These are phyloP conservation scores for Graphium colonna DNA, from an alignment of 2,888 invertebrate genomes.

Conservation along the genomic window DNA sequence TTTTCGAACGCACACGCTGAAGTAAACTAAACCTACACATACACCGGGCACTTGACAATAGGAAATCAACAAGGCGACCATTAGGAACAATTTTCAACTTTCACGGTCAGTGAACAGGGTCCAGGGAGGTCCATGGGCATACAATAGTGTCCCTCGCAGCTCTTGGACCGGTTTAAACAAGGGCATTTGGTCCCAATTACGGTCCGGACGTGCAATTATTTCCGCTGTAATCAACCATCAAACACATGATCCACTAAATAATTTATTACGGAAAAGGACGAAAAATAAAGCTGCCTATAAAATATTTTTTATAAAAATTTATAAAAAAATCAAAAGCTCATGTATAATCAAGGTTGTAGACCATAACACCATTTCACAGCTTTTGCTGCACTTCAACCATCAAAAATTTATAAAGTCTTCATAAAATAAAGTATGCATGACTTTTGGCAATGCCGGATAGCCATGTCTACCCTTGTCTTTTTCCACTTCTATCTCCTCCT, in stretches of 20 bases:
- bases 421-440: too few relatives aligned
- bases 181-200: slow-evolving; percentile 73
- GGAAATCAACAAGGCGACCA: slow-evolving; percentile 33
- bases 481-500: too few relatives aligned
- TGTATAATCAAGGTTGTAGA: too few relatives aligned
- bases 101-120: slow-evolving; percentile 61
- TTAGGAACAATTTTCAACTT: slow-evolving; percentile 67
- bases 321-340: too few relatives aligned
- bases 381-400: too few relatives aligned
- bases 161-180: slow-evolving; percentile 63
- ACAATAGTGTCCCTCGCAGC: slow-evolving; percentile 73
- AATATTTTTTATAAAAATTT: too few relatives aligned
- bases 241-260: slow-evolving; percentile 27
- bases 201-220: slow-evolving; percentile 63
- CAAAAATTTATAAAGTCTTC: too few relatives aligned
- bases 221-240: slow-evolving; percentile 53
- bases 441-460: too few relatives aligned
- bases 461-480: too few relatives aligned
- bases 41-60: slow-evolving; percentile 28
- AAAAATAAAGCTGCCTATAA: neutral
- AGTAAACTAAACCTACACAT: neutral
- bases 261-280: neutral
- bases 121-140: slow-evolving; percentile 36
- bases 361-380: too few relatives aligned
- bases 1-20: neutral